Percentiles rank a stretch among this genome's conserved stretches.
These are phyloP conservation scores for Parnassius orleans DNA, from an alignment of 2,888 invertebrate species.

Conservation along the genomic window DNA sequence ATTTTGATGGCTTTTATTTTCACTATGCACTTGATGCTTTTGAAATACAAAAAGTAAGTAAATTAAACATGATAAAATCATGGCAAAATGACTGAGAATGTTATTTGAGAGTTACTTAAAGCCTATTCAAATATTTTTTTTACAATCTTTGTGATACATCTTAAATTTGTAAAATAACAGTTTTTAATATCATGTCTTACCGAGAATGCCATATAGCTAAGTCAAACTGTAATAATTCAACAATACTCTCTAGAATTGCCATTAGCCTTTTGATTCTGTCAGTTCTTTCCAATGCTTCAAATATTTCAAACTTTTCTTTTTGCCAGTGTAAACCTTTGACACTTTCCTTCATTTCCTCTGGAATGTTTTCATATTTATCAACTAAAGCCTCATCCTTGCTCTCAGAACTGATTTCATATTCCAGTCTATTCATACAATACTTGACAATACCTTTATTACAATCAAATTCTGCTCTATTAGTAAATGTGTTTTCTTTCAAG, in stretches of 20 bases:
- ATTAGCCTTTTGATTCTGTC: conserved; percentile 76
- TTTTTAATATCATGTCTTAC: conserved; percentile 40
- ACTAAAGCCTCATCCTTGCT: conserved; percentile 59
- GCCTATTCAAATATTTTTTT: no score
- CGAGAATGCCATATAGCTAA: conserved; percentile 79
- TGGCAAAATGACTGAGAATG: no score
- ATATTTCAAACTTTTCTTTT: conserved; percentile 67
- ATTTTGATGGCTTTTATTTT: no score
- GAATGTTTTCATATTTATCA: conserved; percentile 55
- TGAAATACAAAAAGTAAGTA: no score
- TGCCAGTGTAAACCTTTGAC: conserved; percentile 65
- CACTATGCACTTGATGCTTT: no score
- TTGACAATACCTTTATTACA: conserved; percentile 59
- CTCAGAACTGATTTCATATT: conserved; percentile 57
- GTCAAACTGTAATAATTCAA: conserved; percentile 79
- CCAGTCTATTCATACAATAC: conserved; percentile 65
- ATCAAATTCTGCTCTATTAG: conserved; percentile 56
- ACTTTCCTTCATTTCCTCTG: conserved; percentile 58
- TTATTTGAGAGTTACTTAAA: no score
- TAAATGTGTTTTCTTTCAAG: conserved; percentile 54
- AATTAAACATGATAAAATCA: no score
- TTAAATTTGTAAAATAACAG: no score
- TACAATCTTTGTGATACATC: no score
- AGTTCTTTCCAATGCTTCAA: conserved; percentile 54
- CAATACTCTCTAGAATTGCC: conserved; percentile 69